phyloP scores from a whole-genome alignment of 2,113 vertebrate species.

The Gobius niger region DNA sequence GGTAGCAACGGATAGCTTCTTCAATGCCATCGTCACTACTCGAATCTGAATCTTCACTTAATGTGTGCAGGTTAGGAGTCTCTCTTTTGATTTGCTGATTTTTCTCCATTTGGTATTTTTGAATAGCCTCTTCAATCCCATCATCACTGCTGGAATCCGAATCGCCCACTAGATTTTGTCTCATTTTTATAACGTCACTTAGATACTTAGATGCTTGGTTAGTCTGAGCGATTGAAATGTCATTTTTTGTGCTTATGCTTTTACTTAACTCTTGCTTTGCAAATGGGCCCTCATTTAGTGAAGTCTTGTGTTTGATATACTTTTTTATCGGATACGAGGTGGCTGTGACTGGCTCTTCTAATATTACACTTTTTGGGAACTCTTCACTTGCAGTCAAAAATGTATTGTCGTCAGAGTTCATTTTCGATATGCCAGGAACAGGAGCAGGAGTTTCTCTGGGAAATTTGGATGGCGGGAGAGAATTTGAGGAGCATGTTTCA shows the following conservation, averaged over 20 bases:
- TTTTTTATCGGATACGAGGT: slow-evolving; percentile 58
- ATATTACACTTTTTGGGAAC: slow-evolving; percentile 53
- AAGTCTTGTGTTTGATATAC: slow-evolving; percentile 64
- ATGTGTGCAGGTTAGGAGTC: not conserved
- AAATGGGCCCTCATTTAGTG: slow-evolving; percentile 52
- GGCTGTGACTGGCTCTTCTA: slow-evolving; percentile 30
- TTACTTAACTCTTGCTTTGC: slow-evolving; percentile 50
- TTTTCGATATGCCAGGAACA: slow-evolving; percentile 55
- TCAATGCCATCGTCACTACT: slow-evolving; percentile 93
- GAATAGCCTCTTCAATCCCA: slow-evolving; percentile 95
- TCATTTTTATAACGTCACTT: slow-evolving; percentile 32
- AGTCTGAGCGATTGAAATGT: slow-evolving; percentile 24
- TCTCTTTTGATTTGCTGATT: slow-evolving; percentile 61
- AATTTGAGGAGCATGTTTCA: slow-evolving; percentile 32
- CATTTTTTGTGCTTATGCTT: slow-evolving; percentile 27
- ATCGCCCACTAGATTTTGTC: slow-evolving; percentile 19
- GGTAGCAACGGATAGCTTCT: slow-evolving; percentile 90
- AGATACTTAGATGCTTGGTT: slow-evolving; percentile 31
- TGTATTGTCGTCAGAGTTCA: slow-evolving; percentile 49
- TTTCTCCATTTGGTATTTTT: slow-evolving; percentile 85
- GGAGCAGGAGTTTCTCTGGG: slow-evolving; percentile 51
- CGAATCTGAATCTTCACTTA: slow-evolving; percentile 77
- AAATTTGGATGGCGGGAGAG: slow-evolving; percentile 54
- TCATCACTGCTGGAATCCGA: slow-evolving; percentile 83
- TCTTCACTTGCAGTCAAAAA: slow-evolving; percentile 60